Evolutionary conservation across 2,797 vertebrate genomes (phyloP).

Genomic region (Pseudochirops corinnae): DNA sequence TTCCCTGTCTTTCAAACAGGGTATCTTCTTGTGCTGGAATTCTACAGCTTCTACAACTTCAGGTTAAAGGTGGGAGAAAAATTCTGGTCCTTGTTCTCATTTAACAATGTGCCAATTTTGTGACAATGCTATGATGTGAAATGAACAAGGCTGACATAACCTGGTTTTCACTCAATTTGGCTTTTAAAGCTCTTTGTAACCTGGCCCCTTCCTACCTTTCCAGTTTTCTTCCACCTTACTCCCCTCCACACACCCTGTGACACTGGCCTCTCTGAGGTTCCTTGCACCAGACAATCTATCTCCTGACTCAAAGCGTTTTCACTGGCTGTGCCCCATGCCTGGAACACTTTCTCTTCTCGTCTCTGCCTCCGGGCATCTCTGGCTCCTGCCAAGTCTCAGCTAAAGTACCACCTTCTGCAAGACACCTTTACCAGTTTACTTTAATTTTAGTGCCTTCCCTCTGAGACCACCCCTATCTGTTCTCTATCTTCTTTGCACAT

Average conservation of each 20-base stretch:
- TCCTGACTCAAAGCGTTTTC: too few relatives aligned
- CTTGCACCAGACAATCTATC: neutral
- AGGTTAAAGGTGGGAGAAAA: neutral
- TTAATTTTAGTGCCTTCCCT: neutral
- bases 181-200: neutral
- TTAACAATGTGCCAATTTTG: neutral
- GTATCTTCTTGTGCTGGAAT: neutral
- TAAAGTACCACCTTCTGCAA: neutral
- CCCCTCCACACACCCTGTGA: neutral
- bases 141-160: neutral
- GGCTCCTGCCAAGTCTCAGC: neutral
- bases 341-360: neutral
- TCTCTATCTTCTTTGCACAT: neutral
- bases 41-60: neutral
- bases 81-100: neutral
- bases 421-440: neutral
- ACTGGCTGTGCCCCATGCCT: neutral
- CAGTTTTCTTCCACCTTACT: neutral
- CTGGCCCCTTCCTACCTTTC: neutral
- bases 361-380: neutral
- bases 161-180: neutral
- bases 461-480: neutral
- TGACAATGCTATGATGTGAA: neutral
- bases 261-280: neutral
- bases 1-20: neutral